Conservation (phyloP, 2,888 invertebrate species). For the Cataglyphis rosenhaueri region DNA sequence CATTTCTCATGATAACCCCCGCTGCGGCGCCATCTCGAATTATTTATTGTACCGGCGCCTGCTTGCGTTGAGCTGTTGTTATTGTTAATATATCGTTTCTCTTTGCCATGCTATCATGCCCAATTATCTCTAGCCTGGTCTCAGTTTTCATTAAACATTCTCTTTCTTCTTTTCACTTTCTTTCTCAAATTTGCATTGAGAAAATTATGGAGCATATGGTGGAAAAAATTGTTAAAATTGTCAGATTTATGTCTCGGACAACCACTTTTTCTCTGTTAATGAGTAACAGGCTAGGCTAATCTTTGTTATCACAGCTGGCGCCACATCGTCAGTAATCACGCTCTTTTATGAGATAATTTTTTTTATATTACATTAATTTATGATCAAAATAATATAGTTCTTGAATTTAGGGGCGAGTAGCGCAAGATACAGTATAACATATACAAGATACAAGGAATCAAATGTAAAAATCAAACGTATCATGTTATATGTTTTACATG, state of each 20-base stretch:
- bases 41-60: constrained; percentile 71
- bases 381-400: constrained; percentile 13
- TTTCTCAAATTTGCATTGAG: not conserved
- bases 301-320: constrained; percentile 33
- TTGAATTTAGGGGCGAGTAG: constrained; percentile 35
- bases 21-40: constrained; percentile 79
- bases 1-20: constrained; percentile 80
- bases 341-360: constrained; percentile 33
- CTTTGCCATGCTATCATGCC: constrained; percentile 61
- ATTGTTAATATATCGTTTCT: constrained; percentile 66
- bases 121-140: constrained; percentile 60
- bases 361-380: constrained; percentile 35
- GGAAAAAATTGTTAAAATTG: not conserved
- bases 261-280: not conserved
- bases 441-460: not conserved
- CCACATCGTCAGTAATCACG: constrained; percentile 29
- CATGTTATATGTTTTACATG: not conserved
- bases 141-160: constrained; percentile 40
- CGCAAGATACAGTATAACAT: not conserved
- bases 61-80: constrained; percentile 65
- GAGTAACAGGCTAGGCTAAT: not conserved
- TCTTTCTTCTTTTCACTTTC: constrained; percentile 30
- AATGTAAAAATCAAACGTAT: constrained; percentile 14
- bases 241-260: not conserved
- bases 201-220: not conserved